phyloP scores from a whole-genome alignment of 2,113 vertebrate species.

The Machaerirhynchus nigripectus region DNA sequence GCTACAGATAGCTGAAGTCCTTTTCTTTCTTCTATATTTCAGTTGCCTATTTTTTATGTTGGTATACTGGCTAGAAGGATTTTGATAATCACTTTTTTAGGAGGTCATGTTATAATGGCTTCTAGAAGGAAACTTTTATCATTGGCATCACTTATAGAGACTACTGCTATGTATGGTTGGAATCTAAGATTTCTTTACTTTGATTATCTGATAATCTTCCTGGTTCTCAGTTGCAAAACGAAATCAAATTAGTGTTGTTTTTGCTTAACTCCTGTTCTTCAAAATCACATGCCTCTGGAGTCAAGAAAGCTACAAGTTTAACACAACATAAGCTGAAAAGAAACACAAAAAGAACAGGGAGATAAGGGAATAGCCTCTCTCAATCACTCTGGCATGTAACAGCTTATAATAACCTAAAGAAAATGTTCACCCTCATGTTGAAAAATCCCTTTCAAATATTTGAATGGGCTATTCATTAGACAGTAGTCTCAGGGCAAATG shows the following conservation, averaged over 20 bases:
- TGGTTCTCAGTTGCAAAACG: constrained; percentile 8
- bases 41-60: constrained; percentile 9
- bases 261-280: constrained; percentile 32
- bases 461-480: not conserved
- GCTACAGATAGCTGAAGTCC: not conserved
- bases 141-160: not conserved
- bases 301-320: constrained; percentile 13
- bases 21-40: not conserved
- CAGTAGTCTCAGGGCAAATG: not conserved
- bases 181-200: not conserved
- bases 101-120: not conserved
- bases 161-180: not conserved
- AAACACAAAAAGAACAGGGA: not conserved
- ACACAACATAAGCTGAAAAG: not conserved
- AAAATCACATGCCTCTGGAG: not conserved
- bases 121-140: constrained; percentile 16
- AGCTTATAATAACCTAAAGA: not conserved
- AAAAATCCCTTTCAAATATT: not conserved
- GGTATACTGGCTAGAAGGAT: constrained; percentile 1
- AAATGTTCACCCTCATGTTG: not conserved
- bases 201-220: constrained; percentile 36
- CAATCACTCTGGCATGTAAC: not conserved
- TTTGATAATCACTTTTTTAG: constrained; percentile 8
- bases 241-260: constrained; percentile 25
- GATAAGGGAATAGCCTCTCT: not conserved